Evolutionary conservation across 1,140 invertebrate species (phyloP).

Genomic region (Euwallacea similis): DNA sequence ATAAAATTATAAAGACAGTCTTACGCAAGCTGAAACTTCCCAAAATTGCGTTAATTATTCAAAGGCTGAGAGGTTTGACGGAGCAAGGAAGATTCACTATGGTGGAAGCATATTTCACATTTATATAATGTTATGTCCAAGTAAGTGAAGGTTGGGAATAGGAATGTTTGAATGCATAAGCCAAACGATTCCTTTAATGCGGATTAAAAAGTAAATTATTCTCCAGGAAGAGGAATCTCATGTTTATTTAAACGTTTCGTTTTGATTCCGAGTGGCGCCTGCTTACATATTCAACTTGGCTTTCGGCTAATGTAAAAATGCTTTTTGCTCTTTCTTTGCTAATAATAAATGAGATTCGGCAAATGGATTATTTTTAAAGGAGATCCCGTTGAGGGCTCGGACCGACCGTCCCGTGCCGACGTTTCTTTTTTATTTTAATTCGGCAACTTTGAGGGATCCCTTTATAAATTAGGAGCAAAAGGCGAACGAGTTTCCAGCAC

Average conservation of each 20-base stretch:
- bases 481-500: constrained; percentile 12
- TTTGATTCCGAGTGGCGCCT: constrained; percentile 46
- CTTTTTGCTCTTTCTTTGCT: constrained; percentile 47
- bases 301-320: constrained; percentile 49
- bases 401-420: not conserved
- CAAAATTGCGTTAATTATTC: constrained; percentile 34
- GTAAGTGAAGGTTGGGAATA: too few relatives aligned
- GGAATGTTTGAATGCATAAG: too few relatives aligned
- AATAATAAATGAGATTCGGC: constrained; percentile 48
- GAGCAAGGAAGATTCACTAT: not conserved
- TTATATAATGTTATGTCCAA: not conserved
- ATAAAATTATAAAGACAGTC: constrained; percentile 42
- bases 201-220: constrained; percentile 31
- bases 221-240: constrained; percentile 38
- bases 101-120: not conserved
- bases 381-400: constrained; percentile 1
- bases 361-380: constrained; percentile 44
- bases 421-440: constrained; percentile 30
- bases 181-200: not conserved
- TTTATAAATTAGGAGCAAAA: constrained; percentile 21
- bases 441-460: constrained; percentile 23
- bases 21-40: constrained; percentile 30
- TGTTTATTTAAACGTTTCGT: constrained; percentile 49
- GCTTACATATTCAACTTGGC: constrained; percentile 48
- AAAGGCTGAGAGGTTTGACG: constrained; percentile 16